These are phyloP conservation scores for Oasisia sp. DNA, from an alignment of 2,888 invertebrate species.

Conservation along the genomic window DNA sequence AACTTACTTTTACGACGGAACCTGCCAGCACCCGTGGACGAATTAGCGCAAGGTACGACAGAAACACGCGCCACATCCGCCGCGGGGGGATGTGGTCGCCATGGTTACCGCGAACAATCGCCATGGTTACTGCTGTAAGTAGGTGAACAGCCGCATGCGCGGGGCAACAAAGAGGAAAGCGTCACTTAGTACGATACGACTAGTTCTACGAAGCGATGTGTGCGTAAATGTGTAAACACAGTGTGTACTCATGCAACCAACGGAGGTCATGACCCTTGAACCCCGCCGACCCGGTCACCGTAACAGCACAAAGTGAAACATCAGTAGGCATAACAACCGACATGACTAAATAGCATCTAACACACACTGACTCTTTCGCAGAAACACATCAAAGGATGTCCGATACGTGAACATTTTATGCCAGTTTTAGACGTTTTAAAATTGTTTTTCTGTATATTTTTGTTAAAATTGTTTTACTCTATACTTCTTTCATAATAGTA, in stretches of 20 bases:
- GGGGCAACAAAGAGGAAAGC: not conserved
- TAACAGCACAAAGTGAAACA: not conserved
- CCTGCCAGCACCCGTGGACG: not conserved
- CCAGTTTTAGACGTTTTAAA: no score
- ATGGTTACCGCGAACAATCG: not conserved
- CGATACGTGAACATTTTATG: not conserved
- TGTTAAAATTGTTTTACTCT: no score
- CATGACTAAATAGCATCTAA: not conserved
- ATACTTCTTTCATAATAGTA: no score
- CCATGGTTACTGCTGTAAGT: not conserved
- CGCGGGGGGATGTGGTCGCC: not conserved
- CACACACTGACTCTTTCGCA: not conserved
- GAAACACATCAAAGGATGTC: not conserved
- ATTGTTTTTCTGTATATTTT: no score
- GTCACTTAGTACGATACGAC: not conserved
- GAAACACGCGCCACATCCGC: not conserved
- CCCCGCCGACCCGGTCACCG: not conserved
- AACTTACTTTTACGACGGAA: not conserved
- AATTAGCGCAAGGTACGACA: not conserved
- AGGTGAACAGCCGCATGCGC: not conserved
- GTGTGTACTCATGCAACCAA: conserved; percentile 17
- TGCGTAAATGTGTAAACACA: conserved; percentile 17
- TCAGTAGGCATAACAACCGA: not conserved
- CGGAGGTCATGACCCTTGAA: conserved; percentile 8
- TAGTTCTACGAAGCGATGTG: conserved; percentile 5